phyloP scores from a whole-genome alignment of 2,113 vertebrate species.

The Epinephelus lanceolatus region DNA sequence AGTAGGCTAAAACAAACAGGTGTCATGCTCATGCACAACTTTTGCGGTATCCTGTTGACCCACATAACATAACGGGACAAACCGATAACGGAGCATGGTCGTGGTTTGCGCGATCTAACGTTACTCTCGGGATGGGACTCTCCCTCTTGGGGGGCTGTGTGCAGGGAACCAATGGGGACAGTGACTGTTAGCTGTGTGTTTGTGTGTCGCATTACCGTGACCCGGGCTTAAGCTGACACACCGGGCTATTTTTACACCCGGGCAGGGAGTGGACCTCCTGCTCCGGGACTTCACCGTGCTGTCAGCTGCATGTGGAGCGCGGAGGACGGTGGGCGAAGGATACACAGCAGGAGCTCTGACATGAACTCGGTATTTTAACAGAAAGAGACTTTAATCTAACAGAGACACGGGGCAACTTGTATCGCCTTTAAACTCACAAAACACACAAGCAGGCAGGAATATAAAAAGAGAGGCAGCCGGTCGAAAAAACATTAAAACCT shows the following conservation, averaged over 20 bases:
- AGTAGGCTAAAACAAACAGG: slow-evolving; percentile 59
- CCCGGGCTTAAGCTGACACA: slow-evolving; percentile 66
- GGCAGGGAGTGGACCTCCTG: slow-evolving; percentile 71
- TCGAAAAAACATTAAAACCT: not conserved
- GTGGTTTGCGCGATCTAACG: not conserved
- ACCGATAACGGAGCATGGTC: not conserved
- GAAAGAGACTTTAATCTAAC: not conserved
- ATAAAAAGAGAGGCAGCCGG: not conserved
- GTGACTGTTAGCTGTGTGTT: not conserved
- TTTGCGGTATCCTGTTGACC: slow-evolving; percentile 54
- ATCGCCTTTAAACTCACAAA: slow-evolving; percentile 14
- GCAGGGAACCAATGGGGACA: slow-evolving; percentile 1
- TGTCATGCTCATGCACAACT: slow-evolving; percentile 50
- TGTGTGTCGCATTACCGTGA: slow-evolving; percentile 72
- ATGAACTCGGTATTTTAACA: not conserved
- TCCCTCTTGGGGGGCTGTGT: not conserved
- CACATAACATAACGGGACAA: slow-evolving; percentile 29
- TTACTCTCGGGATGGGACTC: slow-evolving; percentile 22
- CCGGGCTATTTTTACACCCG: slow-evolving; percentile 77
- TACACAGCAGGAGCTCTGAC: slow-evolving; percentile 6
- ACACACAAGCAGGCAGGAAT: not conserved
- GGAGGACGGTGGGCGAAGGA: slow-evolving; percentile 10
- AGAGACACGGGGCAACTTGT: not conserved
- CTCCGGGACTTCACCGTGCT: slow-evolving; percentile 70
- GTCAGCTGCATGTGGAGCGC: slow-evolving; percentile 58